Evolutionary conservation across 2,888 invertebrate species (phyloP).

Genomic region (Eupithecia dodoneata): DNA sequence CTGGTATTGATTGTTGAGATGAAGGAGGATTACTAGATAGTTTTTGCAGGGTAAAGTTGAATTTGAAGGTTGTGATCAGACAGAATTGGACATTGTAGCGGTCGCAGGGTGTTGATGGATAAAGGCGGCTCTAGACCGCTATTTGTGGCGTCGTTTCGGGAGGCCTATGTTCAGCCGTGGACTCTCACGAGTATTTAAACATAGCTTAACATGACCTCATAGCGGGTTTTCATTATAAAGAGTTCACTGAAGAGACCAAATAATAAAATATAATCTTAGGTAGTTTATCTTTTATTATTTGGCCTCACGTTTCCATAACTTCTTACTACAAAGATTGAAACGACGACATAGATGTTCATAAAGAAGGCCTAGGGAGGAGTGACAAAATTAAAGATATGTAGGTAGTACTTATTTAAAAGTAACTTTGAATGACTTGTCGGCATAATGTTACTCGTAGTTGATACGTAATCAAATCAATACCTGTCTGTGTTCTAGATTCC

Average conservation of each 20-base stretch:
- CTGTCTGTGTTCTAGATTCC: neutral
- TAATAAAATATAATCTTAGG: neutral
- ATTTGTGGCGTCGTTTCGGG: too few species aligned
- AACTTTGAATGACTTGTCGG: neutral
- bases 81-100: neutral
- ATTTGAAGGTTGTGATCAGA: conserved; percentile 45
- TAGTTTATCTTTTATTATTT: too few species aligned
- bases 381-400: neutral
- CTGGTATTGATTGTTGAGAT: conserved; percentile 16
- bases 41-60: conserved; percentile 40
- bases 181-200: neutral
- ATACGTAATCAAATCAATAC: neutral
- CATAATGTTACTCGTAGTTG: neutral
- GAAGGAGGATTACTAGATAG: conserved; percentile 25
- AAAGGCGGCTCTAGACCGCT: too few species aligned
- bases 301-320: neutral
- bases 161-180: too few species aligned
- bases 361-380: neutral
- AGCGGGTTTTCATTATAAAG: neutral
- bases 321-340: neutral
- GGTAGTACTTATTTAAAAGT: neutral
- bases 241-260: neutral
- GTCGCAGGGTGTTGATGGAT: too few species aligned
- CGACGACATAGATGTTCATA: neutral
- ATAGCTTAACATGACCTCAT: neutral